Conservation (phyloP, 2,888 invertebrate species). For the Hirtodrosophila duncani region DNA sequence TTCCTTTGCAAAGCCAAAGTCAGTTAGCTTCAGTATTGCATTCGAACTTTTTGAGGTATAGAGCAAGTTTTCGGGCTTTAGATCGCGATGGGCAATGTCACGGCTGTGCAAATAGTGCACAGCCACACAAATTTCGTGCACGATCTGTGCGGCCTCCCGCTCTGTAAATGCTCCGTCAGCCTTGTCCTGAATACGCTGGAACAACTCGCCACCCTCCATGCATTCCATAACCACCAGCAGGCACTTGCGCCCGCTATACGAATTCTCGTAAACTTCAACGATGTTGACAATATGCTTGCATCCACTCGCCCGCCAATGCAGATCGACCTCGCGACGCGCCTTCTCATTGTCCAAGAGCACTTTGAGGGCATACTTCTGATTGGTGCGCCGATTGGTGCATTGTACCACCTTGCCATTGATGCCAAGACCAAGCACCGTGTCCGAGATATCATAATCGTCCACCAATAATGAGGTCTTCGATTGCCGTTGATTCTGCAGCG, state of each 20-base stretch:
- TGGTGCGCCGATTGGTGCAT: conserved; percentile 88
- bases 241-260: conserved; percentile 94
- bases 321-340: conserved; percentile 95
- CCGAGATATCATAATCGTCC: conserved; percentile 94
- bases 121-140: conserved; percentile 97
- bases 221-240: conserved; percentile 99
- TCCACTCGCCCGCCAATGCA: conserved; percentile 95
- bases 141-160: conserved; percentile 95
- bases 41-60: conserved; percentile 87
- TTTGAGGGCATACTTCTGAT: conserved; percentile 93
- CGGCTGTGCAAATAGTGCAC: conserved; percentile 95
- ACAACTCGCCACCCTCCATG: conserved; percentile 99
- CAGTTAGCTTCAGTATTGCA: conserved; percentile 96
- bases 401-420: conserved; percentile 99
- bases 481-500: conserved; percentile 65
- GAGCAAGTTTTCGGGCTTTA: conserved; percentile 98
- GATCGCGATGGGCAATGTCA: conserved; percentile 97
- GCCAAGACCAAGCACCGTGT: conserved; percentile 95
- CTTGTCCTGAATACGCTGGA: conserved; percentile 95
- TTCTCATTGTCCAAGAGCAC: conserved; percentile 94
- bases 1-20: conserved; percentile 99
- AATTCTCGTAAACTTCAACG: conserved; percentile 95
- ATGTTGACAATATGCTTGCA: conserved; percentile 95
- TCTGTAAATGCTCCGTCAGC: conserved; percentile 98
- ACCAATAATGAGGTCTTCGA: conserved; percentile 90